These are phyloP conservation scores for Samia ricini DNA, from an alignment of 1,140 invertebrate species.

Conservation along the genomic window DNA sequence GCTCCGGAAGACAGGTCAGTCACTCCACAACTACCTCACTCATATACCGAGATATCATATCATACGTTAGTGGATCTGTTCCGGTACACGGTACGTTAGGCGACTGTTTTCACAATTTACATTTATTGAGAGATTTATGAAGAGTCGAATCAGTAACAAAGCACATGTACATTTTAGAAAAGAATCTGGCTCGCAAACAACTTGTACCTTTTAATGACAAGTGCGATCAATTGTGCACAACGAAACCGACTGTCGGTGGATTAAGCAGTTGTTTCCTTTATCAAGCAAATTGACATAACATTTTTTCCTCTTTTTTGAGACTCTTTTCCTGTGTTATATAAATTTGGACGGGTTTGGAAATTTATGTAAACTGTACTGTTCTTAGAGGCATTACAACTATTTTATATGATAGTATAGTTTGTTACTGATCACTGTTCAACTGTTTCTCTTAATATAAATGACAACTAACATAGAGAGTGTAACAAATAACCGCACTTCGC, in stretches of 20 bases:
- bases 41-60: background rate
- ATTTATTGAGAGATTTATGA: background rate
- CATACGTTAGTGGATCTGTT: background rate
- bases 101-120: background rate
- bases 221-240: no score
- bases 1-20: slow-evolving; percentile 94
- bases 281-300: no score
- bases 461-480: background rate
- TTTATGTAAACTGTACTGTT: no score
- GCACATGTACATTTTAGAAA: no score
- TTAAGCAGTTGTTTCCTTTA: no score
- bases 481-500: background rate
- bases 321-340: no score
- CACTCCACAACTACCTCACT: background rate
- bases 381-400: no score
- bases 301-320: no score
- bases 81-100: background rate
- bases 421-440: background rate
- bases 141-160: background rate
- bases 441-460: background rate
- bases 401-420: background rate
- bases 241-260: no score
- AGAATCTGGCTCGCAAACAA: no score
- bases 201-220: no score
- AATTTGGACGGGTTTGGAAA: background rate